Percentiles rank a stretch among this genome's conserved stretches.
phyloP scores from a whole-genome alignment of 2,113 vertebrate genomes.

The Perccottus glenii region DNA sequence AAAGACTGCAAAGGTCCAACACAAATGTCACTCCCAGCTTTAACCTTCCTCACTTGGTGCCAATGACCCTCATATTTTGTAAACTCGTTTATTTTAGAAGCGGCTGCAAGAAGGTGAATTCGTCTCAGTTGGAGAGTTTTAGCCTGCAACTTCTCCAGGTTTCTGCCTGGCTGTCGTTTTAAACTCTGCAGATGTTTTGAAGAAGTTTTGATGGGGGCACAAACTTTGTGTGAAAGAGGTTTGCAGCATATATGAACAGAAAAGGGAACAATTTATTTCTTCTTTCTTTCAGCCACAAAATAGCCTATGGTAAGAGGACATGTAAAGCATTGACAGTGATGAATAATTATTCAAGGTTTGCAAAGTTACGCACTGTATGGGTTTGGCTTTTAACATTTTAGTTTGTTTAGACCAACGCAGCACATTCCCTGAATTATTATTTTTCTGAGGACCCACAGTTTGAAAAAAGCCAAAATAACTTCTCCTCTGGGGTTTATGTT shows the following conservation, averaged over 20 bases:
- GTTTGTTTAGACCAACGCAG: neutral
- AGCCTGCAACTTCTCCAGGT: slow-evolving; percentile 3
- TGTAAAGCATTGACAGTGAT: neutral
- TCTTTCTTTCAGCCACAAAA: neutral
- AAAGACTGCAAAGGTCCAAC: neutral
- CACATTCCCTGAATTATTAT: too few species aligned
- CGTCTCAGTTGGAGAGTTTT: slow-evolving; percentile 35
- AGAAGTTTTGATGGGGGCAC: slow-evolving; percentile 16
- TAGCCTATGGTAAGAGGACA: neutral
- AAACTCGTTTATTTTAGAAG: slow-evolving; percentile 1
- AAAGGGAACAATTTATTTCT: neutral
- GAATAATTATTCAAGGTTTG: too few species aligned
- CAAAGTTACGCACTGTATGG: neutral
- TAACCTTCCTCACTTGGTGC: neutral
- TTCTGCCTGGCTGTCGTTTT: slow-evolving; percentile 22
- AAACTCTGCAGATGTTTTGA: slow-evolving; percentile 37
- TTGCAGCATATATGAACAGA: slow-evolving; percentile 16
- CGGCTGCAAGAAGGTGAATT: slow-evolving; percentile 43
- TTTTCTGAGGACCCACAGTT: neutral
- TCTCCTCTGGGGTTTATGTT: too few species aligned
- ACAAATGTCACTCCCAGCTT: neutral
- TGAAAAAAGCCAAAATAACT: too few species aligned
- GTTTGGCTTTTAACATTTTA: neutral
- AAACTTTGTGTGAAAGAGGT: slow-evolving; percentile 13
- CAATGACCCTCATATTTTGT: neutral